Conservation (phyloP, 2,113 vertebrate species). For the Dunckerocampus dactyliophorus region DNA sequence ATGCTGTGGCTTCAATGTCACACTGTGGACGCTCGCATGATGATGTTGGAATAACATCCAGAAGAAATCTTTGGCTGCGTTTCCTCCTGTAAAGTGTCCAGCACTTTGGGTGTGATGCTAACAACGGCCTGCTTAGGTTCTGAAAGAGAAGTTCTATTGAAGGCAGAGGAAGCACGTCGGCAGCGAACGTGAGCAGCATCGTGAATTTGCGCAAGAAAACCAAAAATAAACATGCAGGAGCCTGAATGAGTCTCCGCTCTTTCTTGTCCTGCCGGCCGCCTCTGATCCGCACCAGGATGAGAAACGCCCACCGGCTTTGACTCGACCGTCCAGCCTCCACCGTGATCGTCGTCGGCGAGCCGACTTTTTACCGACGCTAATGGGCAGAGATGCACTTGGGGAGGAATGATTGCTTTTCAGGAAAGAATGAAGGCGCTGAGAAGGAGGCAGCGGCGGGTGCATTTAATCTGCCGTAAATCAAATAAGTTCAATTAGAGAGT, state of each 20-base stretch:
- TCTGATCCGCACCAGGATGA: no score
- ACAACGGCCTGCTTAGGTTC: no score
- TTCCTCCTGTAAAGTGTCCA: no score
- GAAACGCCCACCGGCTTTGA: neutral
- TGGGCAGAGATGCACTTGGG: slow-evolving; percentile 28
- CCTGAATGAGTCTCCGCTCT: neutral
- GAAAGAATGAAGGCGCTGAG: slow-evolving; percentile 11
- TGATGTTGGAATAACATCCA: neutral
- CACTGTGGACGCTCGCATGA: neutral
- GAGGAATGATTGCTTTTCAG: slow-evolving; percentile 41
- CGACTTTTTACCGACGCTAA: slow-evolving; percentile 22
- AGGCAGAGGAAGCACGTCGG: neutral
- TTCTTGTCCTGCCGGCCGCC: no score
- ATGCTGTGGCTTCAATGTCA: no score
- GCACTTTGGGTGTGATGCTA: no score
- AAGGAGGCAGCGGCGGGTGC: slow-evolving; percentile 22
- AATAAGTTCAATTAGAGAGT: slow-evolving; percentile 43
- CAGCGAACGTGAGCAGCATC: neutral
- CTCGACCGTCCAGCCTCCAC: neutral
- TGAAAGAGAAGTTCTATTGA: neutral
- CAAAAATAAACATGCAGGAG: neutral
- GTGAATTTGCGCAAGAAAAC: neutral
- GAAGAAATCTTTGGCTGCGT: no score
- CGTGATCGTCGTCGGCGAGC: neutral
- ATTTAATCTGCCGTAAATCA: slow-evolving; percentile 45